Percentiles rank a stretch among this genome's conserved stretches.
These are phyloP conservation scores for Eupeodes luniger DNA, from an alignment of 2,888 invertebrate genomes.

Conservation along the genomic window DNA sequence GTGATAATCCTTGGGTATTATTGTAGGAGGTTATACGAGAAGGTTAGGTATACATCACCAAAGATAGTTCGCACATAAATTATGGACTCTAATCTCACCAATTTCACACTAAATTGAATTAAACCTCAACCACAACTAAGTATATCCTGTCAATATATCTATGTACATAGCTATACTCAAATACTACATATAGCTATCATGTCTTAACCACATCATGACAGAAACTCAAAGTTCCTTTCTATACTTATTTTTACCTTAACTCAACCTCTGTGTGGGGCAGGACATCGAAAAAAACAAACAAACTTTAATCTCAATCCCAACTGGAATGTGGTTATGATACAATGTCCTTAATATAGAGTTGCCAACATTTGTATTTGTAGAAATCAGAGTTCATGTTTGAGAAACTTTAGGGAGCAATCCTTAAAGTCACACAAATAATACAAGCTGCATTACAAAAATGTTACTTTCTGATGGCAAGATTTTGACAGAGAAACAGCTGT, in stretches of 20 bases:
- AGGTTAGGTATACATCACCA: conserved; percentile 1
- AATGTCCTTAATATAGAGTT: conserved; percentile 2
- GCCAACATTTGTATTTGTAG: neutral
- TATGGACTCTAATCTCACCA: conserved; percentile 17
- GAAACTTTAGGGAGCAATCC: no score
- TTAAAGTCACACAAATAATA: no score
- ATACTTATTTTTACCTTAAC: neutral
- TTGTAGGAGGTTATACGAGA: neutral
- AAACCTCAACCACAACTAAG: conserved; percentile 40
- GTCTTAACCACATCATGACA: conserved; percentile 21
- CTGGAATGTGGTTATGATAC: conserved; percentile 37
- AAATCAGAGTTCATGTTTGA: no score
- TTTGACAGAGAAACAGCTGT: no score
- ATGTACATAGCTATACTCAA: neutral
- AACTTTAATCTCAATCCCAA: conserved; percentile 24
- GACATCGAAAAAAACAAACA: neutral
- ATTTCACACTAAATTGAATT: conserved; percentile 46
- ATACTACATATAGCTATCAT: neutral
- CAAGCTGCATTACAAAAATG: no score
- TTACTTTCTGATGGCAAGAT: no score
- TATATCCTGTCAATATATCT: neutral
- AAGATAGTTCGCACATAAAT: conserved; percentile 21
- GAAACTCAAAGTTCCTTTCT: neutral
- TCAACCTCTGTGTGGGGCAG: conserved; percentile 1
- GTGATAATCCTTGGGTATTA: conserved; percentile 45